Evolutionary conservation across 2,113 vertebrate genomes (phyloP).

Genomic region (Brevimyrus niger): DNA sequence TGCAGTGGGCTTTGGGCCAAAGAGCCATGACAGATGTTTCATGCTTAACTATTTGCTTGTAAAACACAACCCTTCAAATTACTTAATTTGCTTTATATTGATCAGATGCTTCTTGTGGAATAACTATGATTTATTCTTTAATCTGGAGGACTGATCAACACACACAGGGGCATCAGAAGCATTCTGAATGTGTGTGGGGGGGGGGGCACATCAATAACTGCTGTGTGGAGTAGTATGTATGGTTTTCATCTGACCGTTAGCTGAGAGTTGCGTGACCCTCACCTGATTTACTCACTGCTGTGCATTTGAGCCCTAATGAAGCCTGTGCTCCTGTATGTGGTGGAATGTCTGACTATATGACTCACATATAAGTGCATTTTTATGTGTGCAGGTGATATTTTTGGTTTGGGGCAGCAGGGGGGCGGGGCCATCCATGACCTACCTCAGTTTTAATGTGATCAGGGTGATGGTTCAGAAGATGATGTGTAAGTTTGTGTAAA

Average conservation of each 20-base stretch:
- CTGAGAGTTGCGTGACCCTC: not conserved
- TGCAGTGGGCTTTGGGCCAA: not conserved
- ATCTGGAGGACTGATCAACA: not conserved
- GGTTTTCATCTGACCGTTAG: not conserved
- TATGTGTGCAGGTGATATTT: not conserved
- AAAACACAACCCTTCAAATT: not conserved
- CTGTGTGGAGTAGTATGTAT: not conserved
- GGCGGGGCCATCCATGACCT: slow-evolving; percentile 23
- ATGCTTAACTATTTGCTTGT: slow-evolving; percentile 4
- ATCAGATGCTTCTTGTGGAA: not conserved
- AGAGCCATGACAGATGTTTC: slow-evolving; percentile 12
- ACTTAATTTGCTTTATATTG: not conserved
- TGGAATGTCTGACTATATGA: not conserved
- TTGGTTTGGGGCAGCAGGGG: not conserved
- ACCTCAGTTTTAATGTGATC: slow-evolving; percentile 56
- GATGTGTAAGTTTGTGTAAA: not conserved
- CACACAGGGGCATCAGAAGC: no score
- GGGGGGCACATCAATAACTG: not conserved
- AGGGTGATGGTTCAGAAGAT: slow-evolving; percentile 79
- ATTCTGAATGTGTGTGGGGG: no score
- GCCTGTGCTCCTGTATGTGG: not conserved
- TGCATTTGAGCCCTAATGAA: not conserved
- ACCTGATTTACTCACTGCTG: not conserved
- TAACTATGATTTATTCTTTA: not conserved
- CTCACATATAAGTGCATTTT: not conserved